Evolutionary conservation across 1,140 invertebrate genomes (phyloP).

Genomic region (Drosophila lacertosa): DNA sequence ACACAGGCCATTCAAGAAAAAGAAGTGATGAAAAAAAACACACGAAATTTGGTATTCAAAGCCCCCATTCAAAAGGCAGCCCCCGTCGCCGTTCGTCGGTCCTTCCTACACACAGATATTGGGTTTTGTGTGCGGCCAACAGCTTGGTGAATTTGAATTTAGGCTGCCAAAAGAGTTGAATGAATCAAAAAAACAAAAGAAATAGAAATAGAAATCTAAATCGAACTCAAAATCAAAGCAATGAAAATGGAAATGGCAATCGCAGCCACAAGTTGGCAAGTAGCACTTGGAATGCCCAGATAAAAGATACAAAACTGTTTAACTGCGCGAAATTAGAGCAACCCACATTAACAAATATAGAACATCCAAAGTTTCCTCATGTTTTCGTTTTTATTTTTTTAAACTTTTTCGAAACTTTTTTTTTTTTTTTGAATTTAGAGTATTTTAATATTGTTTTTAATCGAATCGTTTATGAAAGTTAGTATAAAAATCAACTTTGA

Average conservation of each 20-base stretch:
- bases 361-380: no score
- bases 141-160: slow-evolving; percentile 47
- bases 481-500: no score
- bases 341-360: slow-evolving; percentile 46
- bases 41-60: slow-evolving; percentile 41
- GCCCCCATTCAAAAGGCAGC: slow-evolving; percentile 38
- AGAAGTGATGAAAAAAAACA: neutral
- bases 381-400: no score
- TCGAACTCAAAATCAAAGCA: slow-evolving; percentile 11
- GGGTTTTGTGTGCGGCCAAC: slow-evolving; percentile 32
- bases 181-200: slow-evolving; percentile 52
- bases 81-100: slow-evolving; percentile 43
- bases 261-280: slow-evolving; percentile 59
- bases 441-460: no score
- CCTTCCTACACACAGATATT: slow-evolving; percentile 65
- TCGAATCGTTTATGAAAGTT: no score
- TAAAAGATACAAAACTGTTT: slow-evolving; percentile 47
- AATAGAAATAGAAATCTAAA: slow-evolving; percentile 13
- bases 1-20: slow-evolving; percentile 53
- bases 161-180: slow-evolving; percentile 45
- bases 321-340: slow-evolving; percentile 57
- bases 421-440: no score
- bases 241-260: slow-evolving; percentile 21
- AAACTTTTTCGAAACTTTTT: no score
- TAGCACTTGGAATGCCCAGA: slow-evolving; percentile 57